These are phyloP conservation scores for Psix sp. DNA, from an alignment of 1,140 invertebrate species.

Conservation along the genomic window DNA sequence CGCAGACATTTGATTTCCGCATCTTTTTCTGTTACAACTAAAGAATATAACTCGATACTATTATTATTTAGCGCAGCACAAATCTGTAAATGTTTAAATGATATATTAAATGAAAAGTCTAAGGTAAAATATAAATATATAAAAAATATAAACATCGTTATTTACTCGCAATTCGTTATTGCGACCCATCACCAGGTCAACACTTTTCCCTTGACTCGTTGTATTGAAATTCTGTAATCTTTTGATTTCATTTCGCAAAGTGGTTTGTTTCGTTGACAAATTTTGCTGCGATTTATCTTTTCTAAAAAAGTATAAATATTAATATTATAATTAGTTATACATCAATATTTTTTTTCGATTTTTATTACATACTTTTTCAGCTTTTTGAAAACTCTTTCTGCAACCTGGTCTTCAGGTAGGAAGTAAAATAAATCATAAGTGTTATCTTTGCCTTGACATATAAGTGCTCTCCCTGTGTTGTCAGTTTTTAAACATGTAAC, in stretches of 20 bases:
- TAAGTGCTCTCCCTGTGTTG: constrained; percentile 82
- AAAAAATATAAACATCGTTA: constrained; percentile 33
- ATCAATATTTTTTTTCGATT: constrained; percentile 3
- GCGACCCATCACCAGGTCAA: constrained; percentile 82
- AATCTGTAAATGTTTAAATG: constrained; percentile 63
- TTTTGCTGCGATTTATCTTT: constrained; percentile 62
- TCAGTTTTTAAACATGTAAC: constrained; percentile 83
- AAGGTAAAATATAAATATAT: constrained; percentile 9
- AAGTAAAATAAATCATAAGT: constrained; percentile 91
- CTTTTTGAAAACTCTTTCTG: constrained; percentile 83
- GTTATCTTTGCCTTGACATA: constrained; percentile 89
- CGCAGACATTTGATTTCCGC: constrained; percentile 77
- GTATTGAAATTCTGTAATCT: constrained; percentile 83
- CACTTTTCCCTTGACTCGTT: constrained; percentile 83
- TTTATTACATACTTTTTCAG: constrained; percentile 81
- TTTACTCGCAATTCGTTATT: constrained; percentile 82
- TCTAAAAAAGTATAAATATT: constrained; percentile 53
- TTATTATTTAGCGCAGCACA: constrained; percentile 82
- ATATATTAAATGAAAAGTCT: background rate
- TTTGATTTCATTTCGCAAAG: constrained; percentile 85
- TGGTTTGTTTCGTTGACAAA: constrained; percentile 35
- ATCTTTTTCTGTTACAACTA: constrained; percentile 75
- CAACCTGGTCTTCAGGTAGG: constrained; percentile 85
- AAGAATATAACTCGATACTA: constrained; percentile 82
- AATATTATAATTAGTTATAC: constrained; percentile 12